These are phyloP conservation scores for Zaprionus taronus DNA, from an alignment of 1,140 invertebrate species.

Conservation along the genomic window DNA sequence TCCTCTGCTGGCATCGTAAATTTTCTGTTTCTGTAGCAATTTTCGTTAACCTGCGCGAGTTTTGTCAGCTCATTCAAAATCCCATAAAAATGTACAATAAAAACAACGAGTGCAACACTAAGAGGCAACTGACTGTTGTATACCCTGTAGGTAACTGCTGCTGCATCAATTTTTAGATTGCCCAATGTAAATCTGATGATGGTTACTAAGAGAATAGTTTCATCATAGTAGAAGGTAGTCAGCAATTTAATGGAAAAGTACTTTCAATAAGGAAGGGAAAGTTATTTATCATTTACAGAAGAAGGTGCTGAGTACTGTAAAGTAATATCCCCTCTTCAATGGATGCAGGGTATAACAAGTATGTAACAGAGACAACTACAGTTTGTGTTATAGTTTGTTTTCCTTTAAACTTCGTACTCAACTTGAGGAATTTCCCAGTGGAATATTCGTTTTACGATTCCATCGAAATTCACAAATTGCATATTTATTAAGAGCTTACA, in stretches of 20 bases:
- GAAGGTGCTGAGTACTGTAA: neutral
- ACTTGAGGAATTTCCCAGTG: neutral
- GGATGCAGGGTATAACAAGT: neutral
- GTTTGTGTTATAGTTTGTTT: neutral
- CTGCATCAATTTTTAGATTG: too few relatives aligned
- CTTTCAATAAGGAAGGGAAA: too few relatives aligned
- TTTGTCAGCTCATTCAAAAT: slow-evolving; percentile 64
- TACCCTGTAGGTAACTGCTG: neutral
- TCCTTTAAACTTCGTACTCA: neutral
- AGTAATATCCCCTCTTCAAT: neutral
- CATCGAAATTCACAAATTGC: neutral
- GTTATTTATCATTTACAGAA: too few relatives aligned
- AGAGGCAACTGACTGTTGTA: neutral
- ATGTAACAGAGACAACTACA: neutral
- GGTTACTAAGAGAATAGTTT: too few relatives aligned
- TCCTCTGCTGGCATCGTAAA: slow-evolving; percentile 18
- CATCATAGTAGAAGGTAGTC: too few relatives aligned
- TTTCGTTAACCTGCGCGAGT: slow-evolving; percentile 49
- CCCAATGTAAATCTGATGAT: too few relatives aligned
- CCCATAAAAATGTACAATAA: slow-evolving; percentile 63
- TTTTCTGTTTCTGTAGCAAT: slow-evolving; percentile 41
- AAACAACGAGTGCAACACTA: slow-evolving; percentile 18
- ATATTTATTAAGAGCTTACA: neutral
- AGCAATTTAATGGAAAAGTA: too few relatives aligned
- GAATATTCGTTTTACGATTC: neutral